These are phyloP conservation scores for Rhincodon typus DNA, from an alignment of 2,797 vertebrate genomes.

Conservation along the genomic window DNA sequence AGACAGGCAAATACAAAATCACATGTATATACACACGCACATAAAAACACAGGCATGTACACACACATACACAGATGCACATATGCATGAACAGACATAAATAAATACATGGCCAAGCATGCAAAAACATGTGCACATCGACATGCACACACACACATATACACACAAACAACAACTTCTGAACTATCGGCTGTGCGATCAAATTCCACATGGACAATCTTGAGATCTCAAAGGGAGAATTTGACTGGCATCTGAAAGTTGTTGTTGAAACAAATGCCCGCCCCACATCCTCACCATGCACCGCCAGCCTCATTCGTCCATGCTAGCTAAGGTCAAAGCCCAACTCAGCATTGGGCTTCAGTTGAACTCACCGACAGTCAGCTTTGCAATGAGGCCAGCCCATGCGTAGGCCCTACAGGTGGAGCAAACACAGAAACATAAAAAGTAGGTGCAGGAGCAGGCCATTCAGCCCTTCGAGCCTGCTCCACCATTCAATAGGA, in stretches of 20 bases:
- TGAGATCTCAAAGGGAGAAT: neutral
- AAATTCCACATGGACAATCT: neutral
- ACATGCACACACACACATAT: neutral
- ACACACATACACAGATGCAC: neutral
- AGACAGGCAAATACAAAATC: neutral
- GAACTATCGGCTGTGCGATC: neutral
- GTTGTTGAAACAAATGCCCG: neutral
- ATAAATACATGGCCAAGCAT: neutral
- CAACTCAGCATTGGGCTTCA: neutral
- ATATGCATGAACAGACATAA: neutral
- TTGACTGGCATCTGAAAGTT: neutral
- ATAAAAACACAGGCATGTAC: neutral
- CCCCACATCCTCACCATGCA: no score
- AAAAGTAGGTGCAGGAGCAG: no score
- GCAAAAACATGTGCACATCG: neutral
- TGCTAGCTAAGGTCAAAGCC: no score
- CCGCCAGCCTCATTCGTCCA: no score
- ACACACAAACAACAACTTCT: neutral
- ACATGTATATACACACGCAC: neutral
- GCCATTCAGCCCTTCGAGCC: no score
- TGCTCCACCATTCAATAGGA: no score
- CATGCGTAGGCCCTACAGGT: no score
- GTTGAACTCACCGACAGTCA: neutral
- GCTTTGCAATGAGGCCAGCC: neutral
- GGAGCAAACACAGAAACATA: neutral